A percentile compares a stretch with the other conserved stretches of the same genome.
phyloP scores from a whole-genome alignment of 2,888 invertebrate genomes.

The Amphipoea lucens region DNA sequence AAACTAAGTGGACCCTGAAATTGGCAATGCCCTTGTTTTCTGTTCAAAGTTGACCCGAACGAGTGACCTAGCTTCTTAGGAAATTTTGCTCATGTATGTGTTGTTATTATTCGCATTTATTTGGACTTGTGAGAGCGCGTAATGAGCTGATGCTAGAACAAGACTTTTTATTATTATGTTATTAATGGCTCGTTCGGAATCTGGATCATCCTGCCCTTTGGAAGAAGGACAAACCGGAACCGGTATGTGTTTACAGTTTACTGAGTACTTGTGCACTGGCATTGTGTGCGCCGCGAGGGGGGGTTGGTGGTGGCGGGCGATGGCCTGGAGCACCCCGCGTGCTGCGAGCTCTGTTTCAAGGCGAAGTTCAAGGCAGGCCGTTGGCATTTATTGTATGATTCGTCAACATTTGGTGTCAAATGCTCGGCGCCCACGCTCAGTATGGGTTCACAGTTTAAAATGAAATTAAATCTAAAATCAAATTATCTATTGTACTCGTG shows the following conservation, averaged over 20 bases:
- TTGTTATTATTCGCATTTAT: constrained; percentile 17
- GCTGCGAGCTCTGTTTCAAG: constrained; percentile 70
- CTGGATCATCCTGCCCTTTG: constrained; percentile 81
- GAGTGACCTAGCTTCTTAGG: constrained; percentile 70
- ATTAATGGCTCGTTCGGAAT: constrained; percentile 65
- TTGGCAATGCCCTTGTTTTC: constrained; percentile 88
- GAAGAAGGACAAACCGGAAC: constrained; percentile 78
- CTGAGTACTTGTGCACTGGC: constrained; percentile 70
- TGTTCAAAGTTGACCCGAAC: constrained; percentile 72
- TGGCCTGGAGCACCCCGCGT: constrained; percentile 79
- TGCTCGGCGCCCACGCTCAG: constrained; percentile 63
- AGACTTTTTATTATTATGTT: constrained; percentile 46
- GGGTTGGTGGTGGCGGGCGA: constrained; percentile 67
- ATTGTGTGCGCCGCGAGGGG: constrained; percentile 70
- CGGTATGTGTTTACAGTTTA: constrained; percentile 81
- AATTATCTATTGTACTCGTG: constrained; percentile 59
- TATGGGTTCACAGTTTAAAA: constrained; percentile 66
- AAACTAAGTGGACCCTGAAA: constrained; percentile 88
- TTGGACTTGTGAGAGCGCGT: constrained; percentile 1
- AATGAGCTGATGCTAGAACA: constrained; percentile 30
- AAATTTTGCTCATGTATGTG: constrained; percentile 40
- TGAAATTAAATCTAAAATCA: constrained; percentile 59
- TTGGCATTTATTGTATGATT: constrained; percentile 88
- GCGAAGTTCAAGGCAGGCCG: constrained; percentile 89
- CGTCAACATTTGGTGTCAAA: constrained; percentile 80